These are phyloP conservation scores for Baryphthengus martii DNA, from an alignment of 2,113 vertebrate genomes.

Conservation along the genomic window DNA sequence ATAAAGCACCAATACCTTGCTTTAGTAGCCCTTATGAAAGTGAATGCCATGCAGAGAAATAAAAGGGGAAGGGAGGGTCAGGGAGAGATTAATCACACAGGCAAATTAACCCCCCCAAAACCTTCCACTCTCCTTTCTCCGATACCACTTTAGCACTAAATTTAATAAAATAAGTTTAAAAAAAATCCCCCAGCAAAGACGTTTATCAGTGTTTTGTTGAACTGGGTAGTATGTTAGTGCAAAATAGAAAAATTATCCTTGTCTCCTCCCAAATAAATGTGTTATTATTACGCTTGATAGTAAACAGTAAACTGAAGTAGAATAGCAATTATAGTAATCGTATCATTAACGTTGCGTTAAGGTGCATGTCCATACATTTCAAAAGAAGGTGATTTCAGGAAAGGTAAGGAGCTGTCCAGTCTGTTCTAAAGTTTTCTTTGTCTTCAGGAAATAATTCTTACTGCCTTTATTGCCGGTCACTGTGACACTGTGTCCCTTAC, in stretches of 20 bases:
- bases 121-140: not conserved
- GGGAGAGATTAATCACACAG: not conserved
- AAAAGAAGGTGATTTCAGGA: not conserved
- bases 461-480: not conserved
- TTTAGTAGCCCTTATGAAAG: not conserved
- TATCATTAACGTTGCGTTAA: not conserved
- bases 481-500: not conserved
- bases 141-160: not conserved
- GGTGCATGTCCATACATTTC: fast-evolving
- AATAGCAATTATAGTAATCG: not conserved
- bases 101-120: not conserved
- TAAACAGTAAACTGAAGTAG: not conserved
- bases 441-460: not conserved
- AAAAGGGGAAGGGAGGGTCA: not conserved
- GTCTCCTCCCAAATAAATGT: not conserved
- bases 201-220: not conserved
- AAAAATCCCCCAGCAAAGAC: not conserved
- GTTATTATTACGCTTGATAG: not conserved
- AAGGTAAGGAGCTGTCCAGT: not conserved
- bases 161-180: not conserved
- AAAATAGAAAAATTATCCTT: not conserved
- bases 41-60: not conserved
- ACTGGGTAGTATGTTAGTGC: not conserved
- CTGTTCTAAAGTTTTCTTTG: not conserved
- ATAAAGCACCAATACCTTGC: no score